Base-by-base conservation (phyloP, 2,888 invertebrate genomes). In the Imbricaverruca yamaguchii region DNA sequence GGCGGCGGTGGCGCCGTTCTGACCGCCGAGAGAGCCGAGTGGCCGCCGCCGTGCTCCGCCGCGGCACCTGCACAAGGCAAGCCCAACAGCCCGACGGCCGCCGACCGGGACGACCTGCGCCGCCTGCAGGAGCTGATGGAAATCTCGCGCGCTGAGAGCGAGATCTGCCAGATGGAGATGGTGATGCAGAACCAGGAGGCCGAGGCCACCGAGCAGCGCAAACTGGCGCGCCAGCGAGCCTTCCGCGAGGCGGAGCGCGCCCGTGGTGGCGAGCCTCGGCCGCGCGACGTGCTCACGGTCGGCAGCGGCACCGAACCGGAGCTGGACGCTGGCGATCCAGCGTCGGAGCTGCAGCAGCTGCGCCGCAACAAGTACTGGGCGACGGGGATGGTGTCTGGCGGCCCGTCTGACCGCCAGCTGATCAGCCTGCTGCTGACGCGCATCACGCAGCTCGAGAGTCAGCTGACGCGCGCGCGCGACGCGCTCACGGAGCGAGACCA, bases 101-200 rank as follows among this genome's bases (percentile, higher is more conserved):
- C 21, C 21, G 74, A 74, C 21, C 74, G 21, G 55, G 74, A 74
- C 74, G 74, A 74, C 55, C 21, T 74, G 10, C 53, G 21, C 2
- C 74, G 74, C 21, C 74, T 74, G 18, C 74, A 74, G 9, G 74
- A 74, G 11, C 74, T 74, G 10, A 74, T 74, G 74, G 74, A 74
- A 55, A 74, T 74, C 55, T 23, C 74, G 10, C 53, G 55, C 3
- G 55, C 74, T 7, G 74, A 74, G 74, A 55, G 53, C 11, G 74
- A 74, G 74, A 74, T 74, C 55, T 74, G 74, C 21, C 74, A 74
- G 74, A 74, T 74, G 74, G 74, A 74, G 74, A 53, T 53, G 53
- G 74, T 74, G 74, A 74, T 74, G 74, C 74, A 74, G 55, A 74
- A 21, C 21, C 74, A 74, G n/a, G 74, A 74, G 55, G 53, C 53